phyloP scores from a whole-genome alignment of 2,888 invertebrate genomes.

The Rhimphoctona megacephalus region DNA sequence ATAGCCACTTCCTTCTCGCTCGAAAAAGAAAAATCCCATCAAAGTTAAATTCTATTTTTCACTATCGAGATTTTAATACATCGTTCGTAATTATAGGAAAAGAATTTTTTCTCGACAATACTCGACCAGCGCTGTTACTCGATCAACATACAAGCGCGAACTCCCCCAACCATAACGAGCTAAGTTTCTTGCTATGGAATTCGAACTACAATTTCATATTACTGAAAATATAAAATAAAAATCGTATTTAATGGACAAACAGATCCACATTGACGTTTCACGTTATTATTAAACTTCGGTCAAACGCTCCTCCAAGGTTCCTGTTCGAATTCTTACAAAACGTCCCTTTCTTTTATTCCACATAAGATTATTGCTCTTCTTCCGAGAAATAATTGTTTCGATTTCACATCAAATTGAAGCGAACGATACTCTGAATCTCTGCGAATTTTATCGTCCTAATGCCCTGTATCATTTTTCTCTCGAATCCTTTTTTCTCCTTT shows the following conservation, averaged over 20 bases:
- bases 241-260: background rate
- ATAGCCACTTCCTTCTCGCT: conserved; percentile 31
- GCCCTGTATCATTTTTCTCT: background rate
- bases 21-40: conserved; percentile 16
- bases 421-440: background rate
- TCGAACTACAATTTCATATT: background rate
- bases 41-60: conserved; percentile 21
- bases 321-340: background rate
- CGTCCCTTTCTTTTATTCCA: background rate
- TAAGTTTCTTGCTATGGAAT: background rate
- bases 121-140: background rate
- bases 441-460: background rate
- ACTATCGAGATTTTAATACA: background rate
- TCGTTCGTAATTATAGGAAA: conserved; percentile 12
- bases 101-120: conserved; percentile 3
- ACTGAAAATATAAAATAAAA: conserved; percentile 1
- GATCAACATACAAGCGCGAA: background rate
- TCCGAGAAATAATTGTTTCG: background rate
- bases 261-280: background rate
- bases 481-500: background rate
- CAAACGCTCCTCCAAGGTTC: background rate
- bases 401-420: conserved; percentile 1
- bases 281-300: background rate
- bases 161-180: conserved; percentile 11
- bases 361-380: background rate